Conservation (phyloP, 1,140 invertebrate genomes). For the Drosophila bipectinata region DNA sequence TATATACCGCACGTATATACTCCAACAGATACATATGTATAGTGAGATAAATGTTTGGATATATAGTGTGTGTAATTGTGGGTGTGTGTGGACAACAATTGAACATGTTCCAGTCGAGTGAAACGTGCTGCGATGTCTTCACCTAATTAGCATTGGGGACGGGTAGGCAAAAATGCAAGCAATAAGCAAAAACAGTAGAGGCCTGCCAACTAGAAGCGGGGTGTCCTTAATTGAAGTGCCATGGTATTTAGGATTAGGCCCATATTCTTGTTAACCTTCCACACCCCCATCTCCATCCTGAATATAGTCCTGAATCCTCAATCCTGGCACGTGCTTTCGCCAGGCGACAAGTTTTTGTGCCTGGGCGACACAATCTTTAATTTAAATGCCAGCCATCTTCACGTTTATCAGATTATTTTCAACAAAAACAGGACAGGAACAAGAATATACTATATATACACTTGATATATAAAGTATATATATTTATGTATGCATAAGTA, state of each 20-base stretch:
- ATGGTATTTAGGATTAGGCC: constrained; percentile 14
- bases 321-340: constrained; percentile 48
- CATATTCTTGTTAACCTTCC: background rate
- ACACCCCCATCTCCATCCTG: background rate
- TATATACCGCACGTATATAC: constrained; percentile 1
- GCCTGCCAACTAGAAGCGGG: constrained; percentile 1
- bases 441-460: constrained; percentile 4
- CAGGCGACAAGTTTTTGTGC: constrained; percentile 67
- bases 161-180: constrained; percentile 67
- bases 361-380: constrained; percentile 72
- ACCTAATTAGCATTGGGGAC: constrained; percentile 66
- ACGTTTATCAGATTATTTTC: constrained; percentile 75
- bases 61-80: background rate
- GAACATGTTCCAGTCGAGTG: constrained; percentile 40
- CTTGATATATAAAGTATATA: background rate
- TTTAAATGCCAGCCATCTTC: constrained; percentile 81
- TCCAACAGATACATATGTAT: background rate
- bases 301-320: background rate
- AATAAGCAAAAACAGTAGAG: constrained; percentile 48
- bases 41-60: background rate
- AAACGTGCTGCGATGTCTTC: constrained; percentile 66
- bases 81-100: constrained; percentile 24
- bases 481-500: background rate
- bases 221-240: constrained; percentile 58
- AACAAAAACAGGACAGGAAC: constrained; percentile 47